Percentiles rank a stretch among this genome's conserved stretches.
Conservation (phyloP, 2,113 vertebrate species). For the Pomatorhinus ruficollis region DNA sequence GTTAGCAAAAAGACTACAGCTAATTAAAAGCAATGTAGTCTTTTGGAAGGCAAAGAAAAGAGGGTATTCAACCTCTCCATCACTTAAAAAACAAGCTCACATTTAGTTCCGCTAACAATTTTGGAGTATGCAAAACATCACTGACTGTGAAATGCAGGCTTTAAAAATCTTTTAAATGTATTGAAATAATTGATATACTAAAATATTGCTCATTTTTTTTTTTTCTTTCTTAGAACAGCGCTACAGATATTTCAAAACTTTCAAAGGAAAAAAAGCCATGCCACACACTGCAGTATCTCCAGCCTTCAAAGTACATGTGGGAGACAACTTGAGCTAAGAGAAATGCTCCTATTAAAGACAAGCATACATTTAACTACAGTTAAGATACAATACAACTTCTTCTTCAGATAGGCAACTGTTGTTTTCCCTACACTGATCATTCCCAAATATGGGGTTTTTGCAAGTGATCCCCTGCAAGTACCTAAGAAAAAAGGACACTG, state of each 20-base stretch:
- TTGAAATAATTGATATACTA: not conserved
- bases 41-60: not conserved
- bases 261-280: not conserved
- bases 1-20: not conserved
- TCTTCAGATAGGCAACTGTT: not conserved
- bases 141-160: not conserved
- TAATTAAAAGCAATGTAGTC: constrained; percentile 28
- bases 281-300: not conserved
- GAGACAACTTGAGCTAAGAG: not conserved
- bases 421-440: not conserved
- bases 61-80: not conserved
- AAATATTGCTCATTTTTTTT: not conserved
- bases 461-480: not conserved
- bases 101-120: not conserved
- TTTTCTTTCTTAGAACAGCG: not conserved
- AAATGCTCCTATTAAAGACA: not conserved
- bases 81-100: not conserved
- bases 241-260: not conserved
- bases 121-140: not conserved
- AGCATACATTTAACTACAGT: not conserved
- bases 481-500: not conserved
- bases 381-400: not conserved
- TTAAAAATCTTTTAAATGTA: not conserved
- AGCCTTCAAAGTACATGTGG: not conserved
- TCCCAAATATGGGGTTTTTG: not conserved